These are phyloP conservation scores for Hylaea fasciaria DNA, from an alignment of 2,888 invertebrate genomes.

Conservation along the genomic window DNA sequence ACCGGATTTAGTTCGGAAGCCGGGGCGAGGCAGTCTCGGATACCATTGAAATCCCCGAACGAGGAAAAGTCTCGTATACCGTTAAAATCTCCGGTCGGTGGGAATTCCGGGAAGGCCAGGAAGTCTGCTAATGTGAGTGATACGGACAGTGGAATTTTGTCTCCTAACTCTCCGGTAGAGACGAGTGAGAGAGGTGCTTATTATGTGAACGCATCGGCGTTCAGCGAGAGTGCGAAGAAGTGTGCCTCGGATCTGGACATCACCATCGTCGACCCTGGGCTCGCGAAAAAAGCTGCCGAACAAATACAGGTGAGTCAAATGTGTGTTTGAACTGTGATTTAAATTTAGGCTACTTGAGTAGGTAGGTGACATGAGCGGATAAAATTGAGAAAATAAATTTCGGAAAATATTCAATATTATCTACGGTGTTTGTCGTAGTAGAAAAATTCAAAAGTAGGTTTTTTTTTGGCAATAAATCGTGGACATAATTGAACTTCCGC, in stretches of 20 bases:
- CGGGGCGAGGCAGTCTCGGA: conserved; percentile 54
- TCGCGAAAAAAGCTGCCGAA: conserved; percentile 78
- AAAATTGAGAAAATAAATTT: too few species aligned
- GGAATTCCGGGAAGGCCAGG: conserved; percentile 61
- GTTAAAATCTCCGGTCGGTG: conserved; percentile 67
- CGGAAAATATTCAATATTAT: too few species aligned
- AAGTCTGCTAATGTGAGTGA: conserved; percentile 84
- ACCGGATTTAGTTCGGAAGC: conserved; percentile 74
- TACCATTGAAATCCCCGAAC: conserved; percentile 64
- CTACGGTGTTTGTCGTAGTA: neutral
- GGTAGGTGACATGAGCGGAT: neutral
- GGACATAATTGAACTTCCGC: conserved; percentile 55
- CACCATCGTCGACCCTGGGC: conserved; percentile 71
- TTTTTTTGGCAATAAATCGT: neutral
- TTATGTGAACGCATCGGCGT: conserved; percentile 75
- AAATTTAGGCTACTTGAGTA: neutral
- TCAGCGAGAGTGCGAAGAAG: conserved; percentile 70
- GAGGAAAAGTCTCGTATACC: conserved; percentile 70
- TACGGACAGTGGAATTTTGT: conserved; percentile 87
- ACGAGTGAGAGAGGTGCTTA: conserved; percentile 69
- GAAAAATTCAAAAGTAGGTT: neutral
- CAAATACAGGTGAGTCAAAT: conserved; percentile 75
- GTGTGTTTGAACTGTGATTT: neutral
- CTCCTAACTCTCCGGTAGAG: conserved; percentile 86
- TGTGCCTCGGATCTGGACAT: conserved; percentile 69